Evolutionary conservation across 2,797 vertebrate species (phyloP).

Genomic region (Percopsis omiscomaycus): DNA sequence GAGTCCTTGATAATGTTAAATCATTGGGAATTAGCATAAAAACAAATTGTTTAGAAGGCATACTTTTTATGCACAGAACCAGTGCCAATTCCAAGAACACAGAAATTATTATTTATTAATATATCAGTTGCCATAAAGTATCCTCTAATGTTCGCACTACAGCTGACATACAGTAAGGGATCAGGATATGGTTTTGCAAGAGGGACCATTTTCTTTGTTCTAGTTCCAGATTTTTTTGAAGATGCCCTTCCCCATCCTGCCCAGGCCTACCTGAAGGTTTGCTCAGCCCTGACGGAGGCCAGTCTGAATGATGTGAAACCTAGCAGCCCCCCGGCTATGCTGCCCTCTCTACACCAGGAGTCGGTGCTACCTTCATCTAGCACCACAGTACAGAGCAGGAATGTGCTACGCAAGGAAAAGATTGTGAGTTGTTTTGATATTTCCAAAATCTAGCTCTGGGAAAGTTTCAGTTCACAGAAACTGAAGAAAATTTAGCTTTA

Average conservation of each 20-base stretch:
- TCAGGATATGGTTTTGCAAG: neutral
- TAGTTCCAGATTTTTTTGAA: constrained; percentile 78
- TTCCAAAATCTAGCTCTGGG: neutral
- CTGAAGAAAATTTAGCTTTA: too few species aligned
- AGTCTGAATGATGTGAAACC: constrained; percentile 62
- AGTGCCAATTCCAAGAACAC: too few species aligned
- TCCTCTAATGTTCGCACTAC: too few species aligned
- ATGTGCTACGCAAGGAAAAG: constrained; percentile 77
- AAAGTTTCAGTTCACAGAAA: neutral
- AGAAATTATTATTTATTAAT: too few species aligned
- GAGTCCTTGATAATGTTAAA: neutral
- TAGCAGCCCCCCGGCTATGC: constrained; percentile 39
- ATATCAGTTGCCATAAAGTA: too few species aligned
- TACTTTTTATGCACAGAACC: too few species aligned
- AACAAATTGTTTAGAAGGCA: too few species aligned
- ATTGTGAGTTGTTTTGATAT: constrained; percentile 64
- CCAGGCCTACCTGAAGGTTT: constrained; percentile 80
- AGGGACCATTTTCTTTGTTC: constrained; percentile 2
- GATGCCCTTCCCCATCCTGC: constrained; percentile 76
- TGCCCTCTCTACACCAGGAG: constrained; percentile 54
- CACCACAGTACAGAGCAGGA: constrained; percentile 77
- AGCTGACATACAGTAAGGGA: too few species aligned
- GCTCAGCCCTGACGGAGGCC: constrained; percentile 72
- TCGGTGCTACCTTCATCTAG: constrained; percentile 41
- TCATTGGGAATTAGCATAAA: neutral